phyloP scores from a whole-genome alignment of 1,140 invertebrate species.

The Apocrypta bakeri region DNA sequence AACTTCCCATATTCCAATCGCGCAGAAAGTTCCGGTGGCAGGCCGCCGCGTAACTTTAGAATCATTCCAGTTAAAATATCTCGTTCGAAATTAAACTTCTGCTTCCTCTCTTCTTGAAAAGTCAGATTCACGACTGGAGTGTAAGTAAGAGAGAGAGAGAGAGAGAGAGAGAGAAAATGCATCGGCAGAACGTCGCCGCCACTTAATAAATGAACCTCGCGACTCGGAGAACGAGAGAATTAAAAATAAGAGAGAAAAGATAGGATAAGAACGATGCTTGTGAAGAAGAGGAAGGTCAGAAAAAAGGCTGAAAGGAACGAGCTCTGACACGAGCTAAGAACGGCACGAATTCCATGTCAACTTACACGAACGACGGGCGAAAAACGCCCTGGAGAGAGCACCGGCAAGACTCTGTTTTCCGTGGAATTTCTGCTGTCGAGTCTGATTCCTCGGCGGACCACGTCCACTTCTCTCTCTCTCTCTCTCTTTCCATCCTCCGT shows the following conservation, averaged over 20 bases:
- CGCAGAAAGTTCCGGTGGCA: constrained; percentile 7
- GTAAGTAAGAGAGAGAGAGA: too few relatives aligned
- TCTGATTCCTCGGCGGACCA: constrained; percentile 44
- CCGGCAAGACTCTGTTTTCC: constrained; percentile 46
- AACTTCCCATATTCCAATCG: constrained; percentile 42
- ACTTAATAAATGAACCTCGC: constrained; percentile 45
- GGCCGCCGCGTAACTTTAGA: constrained; percentile 32
- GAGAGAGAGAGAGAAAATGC: neutral
- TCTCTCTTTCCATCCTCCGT: neutral
- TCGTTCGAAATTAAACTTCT: constrained; percentile 48
- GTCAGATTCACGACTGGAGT: neutral
- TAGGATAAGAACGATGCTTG: neutral
- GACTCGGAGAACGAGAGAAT: neutral
- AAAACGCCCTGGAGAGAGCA: constrained; percentile 44
- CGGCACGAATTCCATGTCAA: constrained; percentile 44
- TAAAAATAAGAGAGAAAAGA: constrained; percentile 25
- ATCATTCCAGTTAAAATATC: constrained; percentile 50
- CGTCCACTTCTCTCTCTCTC: constrained; percentile 29
- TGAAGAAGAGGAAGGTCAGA: constrained; percentile 16
- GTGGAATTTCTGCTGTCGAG: constrained; percentile 46
- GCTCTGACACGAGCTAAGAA: constrained; percentile 40
- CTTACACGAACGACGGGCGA: constrained; percentile 56
- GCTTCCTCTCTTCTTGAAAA: neutral
- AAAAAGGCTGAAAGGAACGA: constrained; percentile 34
- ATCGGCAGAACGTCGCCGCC: neutral